Evolutionary conservation across 1,140 invertebrate genomes (phyloP).

Genomic region (Choristoneura fumiferana): DNA sequence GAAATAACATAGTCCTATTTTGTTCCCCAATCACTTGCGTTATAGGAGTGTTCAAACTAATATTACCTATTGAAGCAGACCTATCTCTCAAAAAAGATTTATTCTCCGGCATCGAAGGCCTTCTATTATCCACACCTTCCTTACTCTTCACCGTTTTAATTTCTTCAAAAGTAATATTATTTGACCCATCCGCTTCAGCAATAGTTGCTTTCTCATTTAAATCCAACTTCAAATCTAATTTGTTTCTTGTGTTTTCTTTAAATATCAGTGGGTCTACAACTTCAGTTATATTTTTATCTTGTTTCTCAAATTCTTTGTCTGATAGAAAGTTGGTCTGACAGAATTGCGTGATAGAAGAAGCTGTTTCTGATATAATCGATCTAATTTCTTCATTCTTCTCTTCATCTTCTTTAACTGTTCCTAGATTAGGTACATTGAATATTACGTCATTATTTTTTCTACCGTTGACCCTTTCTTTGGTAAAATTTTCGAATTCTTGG

Average conservation of each 20-base stretch:
- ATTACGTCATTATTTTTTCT: slow-evolving; percentile 53
- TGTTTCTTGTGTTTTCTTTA: slow-evolving; percentile 17
- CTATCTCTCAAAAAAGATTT: slow-evolving; percentile 75
- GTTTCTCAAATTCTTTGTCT: slow-evolving; percentile 14
- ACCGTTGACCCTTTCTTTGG: slow-evolving; percentile 54
- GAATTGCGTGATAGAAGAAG: slow-evolving; percentile 40
- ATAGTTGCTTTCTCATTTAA: slow-evolving; percentile 40
- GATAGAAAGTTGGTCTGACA: slow-evolving; percentile 29
- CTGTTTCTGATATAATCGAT: slow-evolving; percentile 38
- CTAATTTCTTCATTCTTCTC: slow-evolving; percentile 54
- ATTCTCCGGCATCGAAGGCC: slow-evolving; percentile 51
- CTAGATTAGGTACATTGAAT: slow-evolving; percentile 55
- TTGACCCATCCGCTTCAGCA: neutral
- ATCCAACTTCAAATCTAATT: slow-evolving; percentile 23
- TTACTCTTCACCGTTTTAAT: slow-evolving; percentile 19
- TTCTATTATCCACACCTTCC: neutral
- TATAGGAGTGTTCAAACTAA: slow-evolving; percentile 75
- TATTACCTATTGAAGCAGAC: slow-evolving; percentile 80
- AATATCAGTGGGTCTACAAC: slow-evolving; percentile 36
- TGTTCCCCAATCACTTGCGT: slow-evolving; percentile 81
- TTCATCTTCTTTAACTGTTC: slow-evolving; percentile 68
- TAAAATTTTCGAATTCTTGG: slow-evolving; percentile 70
- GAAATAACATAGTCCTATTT: slow-evolving; percentile 95
- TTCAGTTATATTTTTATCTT: slow-evolving; percentile 30
- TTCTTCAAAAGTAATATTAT: slow-evolving; percentile 21